phyloP scores from a whole-genome alignment of 2,113 vertebrate genomes.

The Tinamus guttatus region DNA sequence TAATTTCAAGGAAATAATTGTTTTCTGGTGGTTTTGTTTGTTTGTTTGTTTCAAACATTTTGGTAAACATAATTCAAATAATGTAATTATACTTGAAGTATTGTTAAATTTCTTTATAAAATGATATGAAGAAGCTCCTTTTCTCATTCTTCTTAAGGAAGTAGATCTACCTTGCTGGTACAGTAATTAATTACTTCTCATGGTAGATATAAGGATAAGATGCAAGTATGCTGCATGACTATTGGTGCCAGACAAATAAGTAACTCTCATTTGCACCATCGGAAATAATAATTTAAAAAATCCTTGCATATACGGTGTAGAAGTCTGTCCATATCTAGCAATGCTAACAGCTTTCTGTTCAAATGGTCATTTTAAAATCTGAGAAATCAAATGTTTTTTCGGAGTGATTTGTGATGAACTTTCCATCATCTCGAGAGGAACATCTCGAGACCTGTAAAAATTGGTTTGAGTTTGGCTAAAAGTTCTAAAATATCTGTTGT shows the following conservation, averaged over 20 bases:
- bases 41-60: not conserved
- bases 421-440: too few species aligned
- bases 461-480: not conserved
- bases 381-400: not conserved
- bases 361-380: not conserved
- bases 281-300: not conserved
- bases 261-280: not conserved
- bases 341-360: not conserved
- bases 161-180: not conserved
- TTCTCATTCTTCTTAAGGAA: not conserved
- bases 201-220: not conserved
- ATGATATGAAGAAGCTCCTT: not conserved
- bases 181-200: not conserved
- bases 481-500: not conserved
- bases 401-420: fast-evolving
- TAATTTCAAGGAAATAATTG: not conserved
- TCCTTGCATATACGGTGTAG: not conserved
- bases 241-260: not conserved
- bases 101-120: not conserved
- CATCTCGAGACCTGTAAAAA: not conserved
- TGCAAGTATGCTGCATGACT: not conserved
- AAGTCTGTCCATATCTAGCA: not conserved
- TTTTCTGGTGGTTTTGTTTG: not conserved
- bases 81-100: not conserved
- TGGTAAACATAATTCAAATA: not conserved